These are phyloP conservation scores for Myiothlypis chrysogaster DNA, from an alignment of 2,797 vertebrate species.

Conservation along the genomic window DNA sequence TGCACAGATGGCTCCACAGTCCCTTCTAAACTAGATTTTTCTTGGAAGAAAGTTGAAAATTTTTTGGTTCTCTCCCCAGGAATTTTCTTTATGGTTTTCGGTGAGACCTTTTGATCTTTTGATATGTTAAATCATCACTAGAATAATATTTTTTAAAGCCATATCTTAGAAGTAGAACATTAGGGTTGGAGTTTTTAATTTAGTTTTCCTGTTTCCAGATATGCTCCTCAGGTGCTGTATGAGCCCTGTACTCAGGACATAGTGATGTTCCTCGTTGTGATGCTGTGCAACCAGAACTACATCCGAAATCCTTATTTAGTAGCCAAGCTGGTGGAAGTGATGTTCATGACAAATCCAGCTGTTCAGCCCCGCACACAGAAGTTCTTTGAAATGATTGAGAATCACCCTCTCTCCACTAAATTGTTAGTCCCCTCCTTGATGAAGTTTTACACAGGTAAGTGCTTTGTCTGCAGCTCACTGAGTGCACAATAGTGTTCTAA, in stretches of 20 bases:
- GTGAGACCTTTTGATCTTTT: background rate
- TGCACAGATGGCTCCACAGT: background rate
- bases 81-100: background rate
- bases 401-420: constrained; percentile 92
- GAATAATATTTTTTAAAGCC: background rate
- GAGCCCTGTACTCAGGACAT: constrained; percentile 98
- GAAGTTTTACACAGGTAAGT: constrained; percentile 98
- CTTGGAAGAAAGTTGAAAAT: background rate
- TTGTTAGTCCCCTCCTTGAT: constrained; percentile 95
- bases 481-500: background rate
- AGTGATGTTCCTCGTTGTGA: constrained; percentile 95
- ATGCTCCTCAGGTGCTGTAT: constrained; percentile 97
- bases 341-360: constrained; percentile 97
- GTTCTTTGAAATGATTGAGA: constrained; percentile 99
- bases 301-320: constrained; percentile 98
- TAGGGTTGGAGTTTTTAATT: background rate
- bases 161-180: background rate
- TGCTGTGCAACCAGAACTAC: constrained; percentile 98
- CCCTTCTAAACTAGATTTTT: background rate
- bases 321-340: constrained; percentile 97
- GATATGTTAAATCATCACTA: background rate
- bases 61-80: background rate
- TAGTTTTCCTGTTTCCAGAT: constrained; percentile 73
- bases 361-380: constrained; percentile 96
- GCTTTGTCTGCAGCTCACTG: background rate